Percentiles rank a stretch among this genome's conserved stretches.
These are phyloP conservation scores for Aspiorhynchus laticeps DNA, from an alignment of 2,113 vertebrate species.

Conservation along the genomic window DNA sequence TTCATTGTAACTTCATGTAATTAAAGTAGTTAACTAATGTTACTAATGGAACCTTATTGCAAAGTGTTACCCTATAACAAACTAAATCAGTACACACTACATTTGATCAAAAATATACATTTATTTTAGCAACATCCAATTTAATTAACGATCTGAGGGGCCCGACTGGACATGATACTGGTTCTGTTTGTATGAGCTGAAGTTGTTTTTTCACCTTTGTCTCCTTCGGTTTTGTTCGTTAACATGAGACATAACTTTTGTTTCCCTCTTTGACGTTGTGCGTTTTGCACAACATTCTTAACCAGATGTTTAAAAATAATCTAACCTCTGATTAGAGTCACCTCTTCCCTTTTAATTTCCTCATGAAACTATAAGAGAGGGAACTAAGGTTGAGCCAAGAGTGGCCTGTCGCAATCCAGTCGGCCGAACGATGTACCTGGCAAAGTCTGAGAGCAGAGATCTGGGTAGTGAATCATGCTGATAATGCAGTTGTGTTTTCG, in stretches of 20 bases:
- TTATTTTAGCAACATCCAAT: background rate
- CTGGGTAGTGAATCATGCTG: constrained; percentile 62
- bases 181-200: background rate
- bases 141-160: background rate
- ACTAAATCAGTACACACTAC: background rate
- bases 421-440: constrained; percentile 59
- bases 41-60: background rate
- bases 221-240: background rate
- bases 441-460: constrained; percentile 51
- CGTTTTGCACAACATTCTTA: constrained; percentile 58
- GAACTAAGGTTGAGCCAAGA: constrained; percentile 77
- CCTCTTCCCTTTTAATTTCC: constrained; percentile 83
- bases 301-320: constrained; percentile 73
- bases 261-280: constrained; percentile 54
- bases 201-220: constrained; percentile 6
- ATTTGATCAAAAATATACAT: background rate
- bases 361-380: constrained; percentile 78
- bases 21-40: background rate
- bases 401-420: constrained; percentile 70
- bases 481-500: constrained; percentile 55
- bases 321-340: constrained; percentile 73
- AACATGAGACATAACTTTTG: constrained; percentile 58
- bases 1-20: background rate
- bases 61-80: background rate
- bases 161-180: background rate